Base-by-base conservation (phyloP, 2,888 invertebrate species). In the Pristionchus japonicus region DNA sequence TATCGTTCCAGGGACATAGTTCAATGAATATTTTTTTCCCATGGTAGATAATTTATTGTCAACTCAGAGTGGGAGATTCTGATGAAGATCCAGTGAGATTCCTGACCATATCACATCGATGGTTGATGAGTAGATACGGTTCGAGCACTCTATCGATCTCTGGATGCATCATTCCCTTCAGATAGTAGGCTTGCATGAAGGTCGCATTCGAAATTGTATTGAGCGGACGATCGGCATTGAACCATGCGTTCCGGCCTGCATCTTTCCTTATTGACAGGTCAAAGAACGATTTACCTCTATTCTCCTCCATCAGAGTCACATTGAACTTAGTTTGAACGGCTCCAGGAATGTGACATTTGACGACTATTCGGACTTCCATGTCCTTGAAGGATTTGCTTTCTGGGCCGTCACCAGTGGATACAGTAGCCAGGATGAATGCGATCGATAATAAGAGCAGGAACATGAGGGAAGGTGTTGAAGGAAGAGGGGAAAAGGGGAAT, bases 151-250 rank as follows among this genome's bases (percentile, higher is more conserved):
- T 17, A 52, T 83, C 82, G 6, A 83, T 23, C 23, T 83, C 82
- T 6, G 82, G 82, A 7, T 52, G 20, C 82, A 83, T 83, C 82
- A 83, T 83, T 83, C 82, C 82, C 13, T 37, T 83, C 17, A 83
- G 37, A 52, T 52, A 34, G n/a, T 31, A 27, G 11, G 52, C 82
- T 0, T 4, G 11, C 27, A 23, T 17, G 52, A 52, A 83, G 1
- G 31, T 9, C 9, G 34, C 52, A 9, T 83, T 52, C 23, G 3
- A 7, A 20, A 23, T 52, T 11, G 23, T 17, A 27, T 4, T 52
- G 1, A 83, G 4, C 20, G 34, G 34, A 23, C 52, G 15, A 34
- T 83, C 82, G 1, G 82, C 20, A 52, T 83, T 83, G 23, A 83
- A 52, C 52, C 49, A 52, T 15, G 34, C 82, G 3, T 52, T 23